Conservation (phyloP, 2,113 vertebrate genomes). For the Crotalus tigris region DNA sequence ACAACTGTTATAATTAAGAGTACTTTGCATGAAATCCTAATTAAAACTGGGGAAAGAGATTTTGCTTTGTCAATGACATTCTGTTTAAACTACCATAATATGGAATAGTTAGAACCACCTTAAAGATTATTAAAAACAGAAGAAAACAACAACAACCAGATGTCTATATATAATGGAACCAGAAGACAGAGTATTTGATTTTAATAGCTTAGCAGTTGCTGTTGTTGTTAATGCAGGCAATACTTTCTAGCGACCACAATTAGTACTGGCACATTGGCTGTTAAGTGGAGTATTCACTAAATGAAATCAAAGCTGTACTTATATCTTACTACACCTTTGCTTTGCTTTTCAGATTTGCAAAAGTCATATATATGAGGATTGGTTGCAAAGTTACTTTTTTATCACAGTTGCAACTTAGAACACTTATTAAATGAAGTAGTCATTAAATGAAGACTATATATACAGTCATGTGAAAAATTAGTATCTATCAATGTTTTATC, state of each 20-base stretch:
- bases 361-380: background rate
- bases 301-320: background rate
- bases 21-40: background rate
- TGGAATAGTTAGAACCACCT: background rate
- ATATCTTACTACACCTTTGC: background rate
- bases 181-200: background rate
- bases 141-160: background rate
- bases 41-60: background rate
- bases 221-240: background rate
- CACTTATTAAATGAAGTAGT: background rate
- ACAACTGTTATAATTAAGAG: background rate
- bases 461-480: background rate
- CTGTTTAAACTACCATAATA: background rate
- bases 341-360: background rate
- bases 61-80: background rate
- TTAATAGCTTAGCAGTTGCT: background rate
- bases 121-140: background rate
- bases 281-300: background rate
- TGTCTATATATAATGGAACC: background rate
- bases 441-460: background rate
- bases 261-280: background rate
- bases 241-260: background rate
- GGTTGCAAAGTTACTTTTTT: background rate
- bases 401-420: background rate
- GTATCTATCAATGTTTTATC: background rate